phyloP scores from a whole-genome alignment of 92 coral and sea anemone species.

The Umimayanthus kanabou region DNA sequence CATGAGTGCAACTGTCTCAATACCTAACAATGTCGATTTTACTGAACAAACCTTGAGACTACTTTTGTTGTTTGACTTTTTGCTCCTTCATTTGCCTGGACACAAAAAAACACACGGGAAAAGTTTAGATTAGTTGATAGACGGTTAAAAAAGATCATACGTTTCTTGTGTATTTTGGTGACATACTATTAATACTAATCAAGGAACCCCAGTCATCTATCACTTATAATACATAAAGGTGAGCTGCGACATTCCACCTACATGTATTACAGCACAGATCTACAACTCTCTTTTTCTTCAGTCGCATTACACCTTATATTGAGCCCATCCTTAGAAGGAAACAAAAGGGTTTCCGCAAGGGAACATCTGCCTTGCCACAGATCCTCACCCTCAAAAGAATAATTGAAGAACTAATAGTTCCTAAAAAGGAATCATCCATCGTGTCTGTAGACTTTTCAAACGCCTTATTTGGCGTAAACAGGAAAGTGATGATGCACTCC shows the following conservation, averaged over 20 bases:
- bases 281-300: constrained; percentile 26
- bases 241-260: no score
- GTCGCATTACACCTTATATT: background rate
- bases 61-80: constrained; percentile 30
- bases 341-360: constrained; percentile 33
- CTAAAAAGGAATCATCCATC: background rate
- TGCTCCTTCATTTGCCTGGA: constrained; percentile 33
- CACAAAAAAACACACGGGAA: background rate
- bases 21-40: background rate
- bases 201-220: no score
- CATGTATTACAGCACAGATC: background rate
- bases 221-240: no score
- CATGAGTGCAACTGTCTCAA: background rate
- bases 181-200: no score
- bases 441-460: background rate
- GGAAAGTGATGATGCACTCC: constrained; percentile 8
- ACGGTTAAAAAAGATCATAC: no score
- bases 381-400: background rate
- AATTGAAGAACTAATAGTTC: background rate
- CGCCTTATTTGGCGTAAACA: background rate
- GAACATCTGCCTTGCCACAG: background rate
- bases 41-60: constrained; percentile 32
- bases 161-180: no score
- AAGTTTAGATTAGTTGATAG: background rate
- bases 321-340: constrained; percentile 15